A percentile compares a stretch with the other conserved stretches of the same genome.
Evolutionary conservation across 2,888 invertebrate species (phyloP).

Genomic region (Lottia scabra): DNA sequence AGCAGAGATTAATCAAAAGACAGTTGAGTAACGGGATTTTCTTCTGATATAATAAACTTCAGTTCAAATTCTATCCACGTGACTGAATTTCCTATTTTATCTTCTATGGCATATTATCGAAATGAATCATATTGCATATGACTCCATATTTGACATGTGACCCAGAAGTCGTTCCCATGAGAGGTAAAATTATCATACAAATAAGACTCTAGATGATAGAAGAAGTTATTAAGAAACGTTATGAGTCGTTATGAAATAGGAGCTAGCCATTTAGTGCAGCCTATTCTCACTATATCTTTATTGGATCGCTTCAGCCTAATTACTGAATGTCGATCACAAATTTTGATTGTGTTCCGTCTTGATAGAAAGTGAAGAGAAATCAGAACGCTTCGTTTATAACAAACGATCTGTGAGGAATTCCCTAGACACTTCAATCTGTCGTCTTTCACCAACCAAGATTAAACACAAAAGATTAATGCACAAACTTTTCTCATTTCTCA

Average conservation of each 20-base stretch:
- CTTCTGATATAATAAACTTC: constrained; percentile 31
- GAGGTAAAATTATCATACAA: constrained; percentile 33
- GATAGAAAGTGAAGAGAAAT: not conserved
- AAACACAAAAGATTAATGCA: constrained; percentile 4
- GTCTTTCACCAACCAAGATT: not conserved
- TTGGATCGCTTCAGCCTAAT: constrained; percentile 25
- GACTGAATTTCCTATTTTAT: constrained; percentile 28
- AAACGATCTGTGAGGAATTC: constrained; percentile 1
- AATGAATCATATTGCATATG: constrained; percentile 34
- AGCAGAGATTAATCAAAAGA: constrained; percentile 32
- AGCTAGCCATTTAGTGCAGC: constrained; percentile 29
- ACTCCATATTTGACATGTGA: constrained; percentile 29
- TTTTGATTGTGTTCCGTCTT: constrained; percentile 8
- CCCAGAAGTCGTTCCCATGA: constrained; percentile 22
- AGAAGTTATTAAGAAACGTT: constrained; percentile 7
- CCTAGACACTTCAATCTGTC: constrained; percentile 7
- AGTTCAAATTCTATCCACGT: constrained; percentile 20
- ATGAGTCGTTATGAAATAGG: constrained; percentile 21
- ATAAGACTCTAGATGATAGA: constrained; percentile 20
- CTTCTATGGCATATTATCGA: constrained; percentile 29
- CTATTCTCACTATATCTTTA: constrained; percentile 32
- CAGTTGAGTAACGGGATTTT: constrained; percentile 21
- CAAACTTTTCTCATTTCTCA: not conserved
- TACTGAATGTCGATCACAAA: not conserved
- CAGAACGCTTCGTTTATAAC: not conserved